Percentiles rank a stretch among this genome's conserved stretches.
These are phyloP conservation scores for Megaceryle torquata DNA, from an alignment of 2,113 vertebrate species.

Conservation along the genomic window DNA sequence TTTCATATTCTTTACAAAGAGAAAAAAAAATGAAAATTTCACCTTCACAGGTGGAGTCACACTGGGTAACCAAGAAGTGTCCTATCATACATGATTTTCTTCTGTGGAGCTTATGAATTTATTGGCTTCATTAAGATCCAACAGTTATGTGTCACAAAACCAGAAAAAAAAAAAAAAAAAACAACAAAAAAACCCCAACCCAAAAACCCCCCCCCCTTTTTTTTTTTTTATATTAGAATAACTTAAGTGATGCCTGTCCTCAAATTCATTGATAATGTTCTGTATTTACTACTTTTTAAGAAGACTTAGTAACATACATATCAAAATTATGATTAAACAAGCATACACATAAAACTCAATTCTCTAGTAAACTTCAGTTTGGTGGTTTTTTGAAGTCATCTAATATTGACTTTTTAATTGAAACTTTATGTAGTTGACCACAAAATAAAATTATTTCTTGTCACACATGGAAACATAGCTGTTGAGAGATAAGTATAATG, in stretches of 20 bases:
- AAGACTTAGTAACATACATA: neutral
- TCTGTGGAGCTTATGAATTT: neutral
- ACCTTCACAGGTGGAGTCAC: neutral
- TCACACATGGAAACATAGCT: neutral
- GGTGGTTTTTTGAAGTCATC: neutral
- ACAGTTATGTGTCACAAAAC: neutral
- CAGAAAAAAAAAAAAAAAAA: neutral
- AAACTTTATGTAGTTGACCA: neutral
- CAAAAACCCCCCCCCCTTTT: no score
- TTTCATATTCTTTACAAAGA: neutral
- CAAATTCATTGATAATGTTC: neutral
- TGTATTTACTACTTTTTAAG: neutral
- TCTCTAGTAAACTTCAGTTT: neutral
- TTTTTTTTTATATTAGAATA: neutral
- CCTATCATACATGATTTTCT: neutral
- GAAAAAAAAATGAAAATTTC: neutral
- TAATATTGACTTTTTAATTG: neutral
- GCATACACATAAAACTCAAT: neutral
- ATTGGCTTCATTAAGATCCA: neutral
- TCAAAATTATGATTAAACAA: neutral
- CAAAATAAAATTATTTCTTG: neutral
- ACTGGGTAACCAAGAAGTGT: neutral
- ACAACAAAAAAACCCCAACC: no score
- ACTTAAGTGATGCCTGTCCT: neutral
- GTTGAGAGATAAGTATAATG: neutral